Evolutionary conservation across 2,888 invertebrate species (phyloP).

Genomic region (Synanthedon andrenaeformis): DNA sequence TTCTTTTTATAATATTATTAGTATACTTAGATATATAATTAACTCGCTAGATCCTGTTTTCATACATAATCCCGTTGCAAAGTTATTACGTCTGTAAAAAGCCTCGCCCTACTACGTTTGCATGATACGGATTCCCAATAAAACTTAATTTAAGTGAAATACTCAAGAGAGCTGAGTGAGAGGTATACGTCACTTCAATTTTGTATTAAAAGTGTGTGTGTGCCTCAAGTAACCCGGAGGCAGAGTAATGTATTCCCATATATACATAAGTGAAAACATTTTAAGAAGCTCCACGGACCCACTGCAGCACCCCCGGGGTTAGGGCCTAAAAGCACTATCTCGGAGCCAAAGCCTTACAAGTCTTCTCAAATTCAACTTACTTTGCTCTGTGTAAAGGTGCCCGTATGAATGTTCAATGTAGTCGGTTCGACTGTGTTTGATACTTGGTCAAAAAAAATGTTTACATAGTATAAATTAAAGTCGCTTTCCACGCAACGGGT

Average conservation of each 20-base stretch:
- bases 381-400: conserved; percentile 60
- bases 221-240: conserved; percentile 63
- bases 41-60: too few relatives aligned
- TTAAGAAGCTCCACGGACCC: conserved; percentile 68
- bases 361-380: conserved; percentile 71
- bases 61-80: too few relatives aligned
- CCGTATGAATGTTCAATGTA: conserved; percentile 15
- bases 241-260: conserved; percentile 68
- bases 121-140: conserved; percentile 41
- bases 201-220: conserved; percentile 62
- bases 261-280: conserved; percentile 70
- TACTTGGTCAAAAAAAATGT: conserved; percentile 5
- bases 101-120: too few relatives aligned
- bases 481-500: too few relatives aligned
- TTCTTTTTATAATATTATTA: too few relatives aligned
- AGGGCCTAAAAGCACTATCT: conserved; percentile 72
- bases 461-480: too few relatives aligned
- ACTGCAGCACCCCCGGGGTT: conserved; percentile 69
- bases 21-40: too few relatives aligned
- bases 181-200: conserved; percentile 68
- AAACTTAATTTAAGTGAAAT: conserved; percentile 61
- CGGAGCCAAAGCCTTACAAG: conserved; percentile 69
- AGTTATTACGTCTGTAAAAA: too few relatives aligned
- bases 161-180: conserved; percentile 59
- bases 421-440: conserved; percentile 2